Evolutionary conservation across 2,797 vertebrate species (phyloP).

Genomic region (Todus mexicanus): DNA sequence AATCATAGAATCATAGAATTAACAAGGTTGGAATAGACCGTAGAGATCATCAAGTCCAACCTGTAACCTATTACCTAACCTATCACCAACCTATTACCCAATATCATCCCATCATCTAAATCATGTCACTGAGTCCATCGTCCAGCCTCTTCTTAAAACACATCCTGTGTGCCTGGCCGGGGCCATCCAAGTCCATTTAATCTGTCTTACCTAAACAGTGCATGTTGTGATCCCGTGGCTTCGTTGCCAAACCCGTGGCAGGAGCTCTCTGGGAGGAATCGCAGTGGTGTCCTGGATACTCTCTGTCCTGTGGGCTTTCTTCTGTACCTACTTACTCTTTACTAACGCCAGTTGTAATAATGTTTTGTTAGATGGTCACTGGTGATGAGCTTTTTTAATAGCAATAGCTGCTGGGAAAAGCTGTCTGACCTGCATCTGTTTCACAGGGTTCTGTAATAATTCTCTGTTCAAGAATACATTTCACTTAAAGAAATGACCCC

Average conservation of each 20-base stretch:
- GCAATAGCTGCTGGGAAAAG: not conserved
- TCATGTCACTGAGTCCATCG: too few relatives aligned
- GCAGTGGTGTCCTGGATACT: not conserved
- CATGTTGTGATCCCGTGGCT: not conserved
- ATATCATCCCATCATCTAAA: too few relatives aligned
- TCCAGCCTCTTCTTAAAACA: too few relatives aligned
- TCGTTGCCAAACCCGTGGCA: not conserved
- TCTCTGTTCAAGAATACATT: not conserved
- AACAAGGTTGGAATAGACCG: too few relatives aligned
- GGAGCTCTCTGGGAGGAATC: not conserved
- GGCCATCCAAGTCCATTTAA: not conserved
- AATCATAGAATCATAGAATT: too few relatives aligned
- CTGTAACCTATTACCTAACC: too few relatives aligned
- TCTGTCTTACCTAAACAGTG: not conserved
- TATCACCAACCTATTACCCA: too few relatives aligned
- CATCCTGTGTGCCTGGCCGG: not conserved
- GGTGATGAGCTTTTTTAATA: constrained; percentile 17
- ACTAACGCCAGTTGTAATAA: not conserved
- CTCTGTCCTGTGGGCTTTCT: not conserved
- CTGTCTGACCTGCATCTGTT: not conserved
- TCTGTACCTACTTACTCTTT: not conserved
- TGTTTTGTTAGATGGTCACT: not conserved
- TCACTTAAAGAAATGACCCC: not conserved
- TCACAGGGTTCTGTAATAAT: not conserved
- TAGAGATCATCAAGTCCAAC: too few relatives aligned